A percentile compares a stretch with the other conserved stretches of the same genome.
These are phyloP conservation scores for Gymnodraco acuticeps DNA, from an alignment of 2,797 vertebrate genomes.

Conservation along the genomic window DNA sequence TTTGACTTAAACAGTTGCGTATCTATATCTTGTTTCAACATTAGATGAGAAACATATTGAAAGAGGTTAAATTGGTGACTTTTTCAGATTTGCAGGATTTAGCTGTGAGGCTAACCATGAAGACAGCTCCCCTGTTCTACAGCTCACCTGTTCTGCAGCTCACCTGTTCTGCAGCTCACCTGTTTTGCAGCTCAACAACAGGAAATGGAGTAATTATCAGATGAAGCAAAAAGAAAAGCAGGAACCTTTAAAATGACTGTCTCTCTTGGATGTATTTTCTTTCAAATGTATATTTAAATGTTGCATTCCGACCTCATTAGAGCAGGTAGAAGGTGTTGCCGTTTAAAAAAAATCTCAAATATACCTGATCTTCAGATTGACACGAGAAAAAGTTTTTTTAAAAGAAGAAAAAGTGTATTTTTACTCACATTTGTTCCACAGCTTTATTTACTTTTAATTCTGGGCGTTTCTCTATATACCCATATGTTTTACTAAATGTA, in stretches of 20 bases:
- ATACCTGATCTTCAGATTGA: no score
- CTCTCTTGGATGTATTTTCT: not conserved
- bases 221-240: not conserved
- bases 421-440: no score
- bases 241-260: no score
- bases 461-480: no score
- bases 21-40: not conserved
- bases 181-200: not conserved
- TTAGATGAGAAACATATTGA: not conserved
- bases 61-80: not conserved
- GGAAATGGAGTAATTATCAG: not conserved
- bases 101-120: not conserved
- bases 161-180: no score
- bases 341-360: no score
- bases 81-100: not conserved
- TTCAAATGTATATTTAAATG: conserved; percentile 7
- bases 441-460: no score
- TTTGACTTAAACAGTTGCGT: no score
- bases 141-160: not conserved
- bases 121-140: not conserved
- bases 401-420: no score
- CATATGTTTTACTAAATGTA: no score
- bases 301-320: not conserved
- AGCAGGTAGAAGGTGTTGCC: not conserved
- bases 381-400: no score